phyloP scores from a whole-genome alignment of 2,797 vertebrate genomes.

The Sarcoramphus papa region DNA sequence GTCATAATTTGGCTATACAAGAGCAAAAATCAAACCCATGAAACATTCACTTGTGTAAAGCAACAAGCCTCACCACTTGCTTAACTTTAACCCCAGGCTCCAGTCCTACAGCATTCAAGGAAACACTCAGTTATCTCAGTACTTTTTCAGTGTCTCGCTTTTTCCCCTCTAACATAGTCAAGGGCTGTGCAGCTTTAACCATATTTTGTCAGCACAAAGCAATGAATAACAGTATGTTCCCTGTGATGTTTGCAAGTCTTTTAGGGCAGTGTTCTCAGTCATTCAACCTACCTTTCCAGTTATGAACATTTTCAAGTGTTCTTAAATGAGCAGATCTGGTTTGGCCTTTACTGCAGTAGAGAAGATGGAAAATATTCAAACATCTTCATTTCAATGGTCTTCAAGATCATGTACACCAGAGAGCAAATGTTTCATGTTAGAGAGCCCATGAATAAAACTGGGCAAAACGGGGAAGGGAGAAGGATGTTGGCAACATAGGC shows the following conservation, averaged over 20 bases:
- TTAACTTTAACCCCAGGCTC: not conserved
- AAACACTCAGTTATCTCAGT: not conserved
- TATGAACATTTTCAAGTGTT: not conserved
- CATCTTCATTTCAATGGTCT: not conserved
- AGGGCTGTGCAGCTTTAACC: not conserved
- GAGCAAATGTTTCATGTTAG: rapidly evolving
- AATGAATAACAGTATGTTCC: not conserved
- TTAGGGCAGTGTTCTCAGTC: not conserved
- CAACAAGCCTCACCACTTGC: rapidly evolving
- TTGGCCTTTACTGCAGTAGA: not conserved
- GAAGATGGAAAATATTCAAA: not conserved
- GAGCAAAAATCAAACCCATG: not conserved
- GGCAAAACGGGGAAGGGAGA: not conserved
- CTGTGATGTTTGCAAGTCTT: not conserved
- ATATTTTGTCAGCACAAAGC: not conserved
- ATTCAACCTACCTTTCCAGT: not conserved
- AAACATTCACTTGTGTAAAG: not conserved
- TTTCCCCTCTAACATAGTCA: not conserved
- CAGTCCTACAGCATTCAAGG: not conserved
- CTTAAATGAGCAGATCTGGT: not conserved
- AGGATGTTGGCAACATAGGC: not conserved
- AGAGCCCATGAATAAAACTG: not conserved
- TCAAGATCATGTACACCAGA: too few species aligned
- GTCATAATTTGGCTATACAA: not conserved
- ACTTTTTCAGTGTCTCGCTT: not conserved